Base-by-base conservation (phyloP, 2,113 vertebrate species). In the Poeciliopsis turrubarensis region DNA sequence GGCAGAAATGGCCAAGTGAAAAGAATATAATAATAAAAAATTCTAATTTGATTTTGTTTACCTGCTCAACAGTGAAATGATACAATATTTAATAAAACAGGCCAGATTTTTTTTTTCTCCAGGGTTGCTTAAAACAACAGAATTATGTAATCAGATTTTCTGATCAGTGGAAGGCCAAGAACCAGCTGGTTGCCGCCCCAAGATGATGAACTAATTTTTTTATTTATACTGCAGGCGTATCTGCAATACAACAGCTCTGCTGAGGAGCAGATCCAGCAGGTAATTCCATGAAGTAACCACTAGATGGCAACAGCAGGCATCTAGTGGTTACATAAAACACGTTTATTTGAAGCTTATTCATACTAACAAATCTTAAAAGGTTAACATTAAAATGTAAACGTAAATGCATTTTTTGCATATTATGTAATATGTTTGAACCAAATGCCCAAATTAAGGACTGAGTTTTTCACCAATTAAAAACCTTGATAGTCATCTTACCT, bases 401-500 rank as follows among this genome's bases (percentile, higher is more conserved):
- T n/a, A 22, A 37, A 57, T 57, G 8, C 2, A 22, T 8, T 54
- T 51, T 25, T 19, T 54, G 17, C 47, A 29, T 29, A 29, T 29
- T 29, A 29, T 57, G 51, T 37, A 14, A 54, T 57, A 57, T 57
- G 51, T 57, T 57, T 57, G 5, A 57, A 9, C 9, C 25, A 57
- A 57, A 57, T 25, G 11, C 22, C 22, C 0, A 57, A 57, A n/a
- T 6, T 22, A 7, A 77, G 0, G 37, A 9, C 13, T 29, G n/a
- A 26, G 51, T 57, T 41, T 32, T 51, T 51, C 27, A 37, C 39
- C 39, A 4, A 15, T 15, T 41, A 15, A 41, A 41, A 41, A 41
- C 39, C 5, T 61, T 26, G 17, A 67, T 10, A 61, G 5, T 0
- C 1, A 2, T 61, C 95, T 94, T 91, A 98, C 98, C 98, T 96